Conservation (phyloP, 92 coral and sea anemone genomes). For the Ricordea florida region DNA sequence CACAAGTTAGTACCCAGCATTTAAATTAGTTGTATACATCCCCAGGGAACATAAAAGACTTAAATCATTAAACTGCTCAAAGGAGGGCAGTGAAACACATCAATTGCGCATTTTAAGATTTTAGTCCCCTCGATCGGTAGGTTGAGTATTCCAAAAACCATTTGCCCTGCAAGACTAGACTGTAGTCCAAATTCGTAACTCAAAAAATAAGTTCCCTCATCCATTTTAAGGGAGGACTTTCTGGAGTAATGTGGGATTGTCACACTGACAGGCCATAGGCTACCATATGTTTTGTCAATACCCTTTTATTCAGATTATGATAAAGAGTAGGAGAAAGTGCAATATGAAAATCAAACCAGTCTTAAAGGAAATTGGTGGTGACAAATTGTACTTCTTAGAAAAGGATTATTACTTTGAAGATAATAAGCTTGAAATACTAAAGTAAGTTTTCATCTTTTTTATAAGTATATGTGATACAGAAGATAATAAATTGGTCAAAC, state of each 20-base stretch:
- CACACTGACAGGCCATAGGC: no score
- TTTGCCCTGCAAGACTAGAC: slow-evolving; percentile 4
- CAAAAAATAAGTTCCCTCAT: no score
- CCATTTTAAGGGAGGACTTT: neutral
- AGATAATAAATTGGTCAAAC: no score
- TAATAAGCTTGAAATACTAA: neutral
- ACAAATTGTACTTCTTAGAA: slow-evolving; percentile 1
- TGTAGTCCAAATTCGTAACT: slow-evolving; percentile 1
- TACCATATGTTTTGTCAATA: no score
- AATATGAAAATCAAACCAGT: neutral
- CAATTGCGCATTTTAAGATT: neutral
- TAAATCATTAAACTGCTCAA: neutral
- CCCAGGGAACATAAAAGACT: slow-evolving; percentile 2
- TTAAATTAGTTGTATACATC: neutral
- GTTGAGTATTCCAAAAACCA: neutral
- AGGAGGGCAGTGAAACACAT: slow-evolving; percentile 6
- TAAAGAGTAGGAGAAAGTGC: neutral
- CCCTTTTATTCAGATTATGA: neutral
- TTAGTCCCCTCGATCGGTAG: slow-evolving; percentile 1
- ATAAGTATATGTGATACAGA: no score
- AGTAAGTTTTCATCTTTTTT: no score
- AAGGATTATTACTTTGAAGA: slow-evolving; percentile 1
- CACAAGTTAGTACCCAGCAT: neutral
- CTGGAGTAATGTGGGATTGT: neutral
- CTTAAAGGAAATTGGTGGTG: neutral